Evolutionary conservation across 2,888 invertebrate species (phyloP).

Genomic region (Amblyteles armatorius): DNA sequence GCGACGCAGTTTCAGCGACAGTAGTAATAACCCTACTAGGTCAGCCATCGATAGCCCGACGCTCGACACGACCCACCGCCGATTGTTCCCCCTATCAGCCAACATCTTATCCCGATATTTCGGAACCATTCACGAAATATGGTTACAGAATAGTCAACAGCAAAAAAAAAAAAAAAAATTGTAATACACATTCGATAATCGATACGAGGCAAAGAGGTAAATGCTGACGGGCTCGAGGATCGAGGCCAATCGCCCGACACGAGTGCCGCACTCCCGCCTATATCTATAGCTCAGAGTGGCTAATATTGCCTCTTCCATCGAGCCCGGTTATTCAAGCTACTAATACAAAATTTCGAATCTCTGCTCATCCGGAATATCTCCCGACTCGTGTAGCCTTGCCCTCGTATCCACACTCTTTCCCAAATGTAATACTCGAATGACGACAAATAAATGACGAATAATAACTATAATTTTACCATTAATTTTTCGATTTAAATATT

Average conservation of each 20-base stretch:
- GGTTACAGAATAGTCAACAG: slow-evolving; percentile 11
- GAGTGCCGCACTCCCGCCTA: slow-evolving; percentile 1
- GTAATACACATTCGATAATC: slow-evolving; percentile 61
- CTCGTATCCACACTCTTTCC: no score
- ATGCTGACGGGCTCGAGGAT: slow-evolving; percentile 61
- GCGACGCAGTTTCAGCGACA: not conserved
- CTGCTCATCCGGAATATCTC: slow-evolving; percentile 4
- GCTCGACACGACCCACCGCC: not conserved
- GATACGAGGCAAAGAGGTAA: slow-evolving; percentile 60
- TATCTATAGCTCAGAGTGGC: slow-evolving; percentile 53
- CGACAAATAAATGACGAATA: no score
- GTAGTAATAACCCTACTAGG: slow-evolving; percentile 33
- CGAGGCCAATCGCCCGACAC: slow-evolving; percentile 60
- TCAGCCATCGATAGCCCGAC: slow-evolving; percentile 5
- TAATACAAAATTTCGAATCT: slow-evolving; percentile 58
- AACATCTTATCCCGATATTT: slow-evolving; percentile 29
- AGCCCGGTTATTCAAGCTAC: slow-evolving; percentile 25
- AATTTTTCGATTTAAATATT: no score
- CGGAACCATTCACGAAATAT: slow-evolving; percentile 24
- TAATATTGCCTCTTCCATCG: slow-evolving; percentile 58
- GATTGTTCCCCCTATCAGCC: slow-evolving; percentile 1
- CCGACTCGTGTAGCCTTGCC: no score
- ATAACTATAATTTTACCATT: no score
- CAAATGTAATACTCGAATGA: no score
- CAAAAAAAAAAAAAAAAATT: slow-evolving; percentile 45